A percentile compares a stretch with the other conserved stretches of the same genome.
These are phyloP conservation scores for Zaprionus nigranus DNA, from an alignment of 1,140 invertebrate species.

Conservation along the genomic window DNA sequence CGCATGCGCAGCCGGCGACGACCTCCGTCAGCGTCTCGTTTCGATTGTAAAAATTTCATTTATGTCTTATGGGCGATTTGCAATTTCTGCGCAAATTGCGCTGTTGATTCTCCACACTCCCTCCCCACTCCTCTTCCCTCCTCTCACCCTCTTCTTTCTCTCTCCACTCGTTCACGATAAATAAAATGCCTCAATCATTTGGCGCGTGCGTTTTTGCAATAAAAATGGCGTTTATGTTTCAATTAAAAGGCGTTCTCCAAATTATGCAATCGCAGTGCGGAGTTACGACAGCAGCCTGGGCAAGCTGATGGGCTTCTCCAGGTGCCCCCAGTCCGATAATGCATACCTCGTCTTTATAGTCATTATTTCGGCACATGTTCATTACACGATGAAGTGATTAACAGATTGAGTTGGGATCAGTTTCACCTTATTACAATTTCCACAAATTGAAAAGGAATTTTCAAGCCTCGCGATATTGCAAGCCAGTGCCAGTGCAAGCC, in stretches of 20 bases:
- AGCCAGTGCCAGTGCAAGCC: too few species aligned
- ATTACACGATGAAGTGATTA: background rate
- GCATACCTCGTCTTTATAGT: background rate
- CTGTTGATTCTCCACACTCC: slow-evolving; percentile 20
- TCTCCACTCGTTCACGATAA: slow-evolving; percentile 28
- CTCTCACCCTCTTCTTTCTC: too few species aligned
- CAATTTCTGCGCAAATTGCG: slow-evolving; percentile 75
- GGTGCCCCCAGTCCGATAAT: background rate
- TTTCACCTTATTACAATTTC: background rate
- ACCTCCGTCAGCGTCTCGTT: slow-evolving; percentile 51
- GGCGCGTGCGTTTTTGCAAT: slow-evolving; percentile 76
- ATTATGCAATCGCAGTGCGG: slow-evolving; percentile 53
- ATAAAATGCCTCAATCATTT: slow-evolving; percentile 56
- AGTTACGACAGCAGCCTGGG: slow-evolving; percentile 9
- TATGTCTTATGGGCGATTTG: slow-evolving; percentile 79
- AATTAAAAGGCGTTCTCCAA: slow-evolving; percentile 66
- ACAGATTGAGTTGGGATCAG: background rate
- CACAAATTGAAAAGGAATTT: background rate
- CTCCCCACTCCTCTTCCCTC: background rate
- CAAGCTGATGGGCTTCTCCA: background rate
- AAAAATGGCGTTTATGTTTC: slow-evolving; percentile 75
- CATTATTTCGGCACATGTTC: slow-evolving; percentile 1
- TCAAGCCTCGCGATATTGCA: background rate
- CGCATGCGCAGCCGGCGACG: slow-evolving; percentile 42
- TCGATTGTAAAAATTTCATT: slow-evolving; percentile 83